phyloP scores from a whole-genome alignment of 2,888 invertebrate genomes.

The Dynastes grantii region DNA sequence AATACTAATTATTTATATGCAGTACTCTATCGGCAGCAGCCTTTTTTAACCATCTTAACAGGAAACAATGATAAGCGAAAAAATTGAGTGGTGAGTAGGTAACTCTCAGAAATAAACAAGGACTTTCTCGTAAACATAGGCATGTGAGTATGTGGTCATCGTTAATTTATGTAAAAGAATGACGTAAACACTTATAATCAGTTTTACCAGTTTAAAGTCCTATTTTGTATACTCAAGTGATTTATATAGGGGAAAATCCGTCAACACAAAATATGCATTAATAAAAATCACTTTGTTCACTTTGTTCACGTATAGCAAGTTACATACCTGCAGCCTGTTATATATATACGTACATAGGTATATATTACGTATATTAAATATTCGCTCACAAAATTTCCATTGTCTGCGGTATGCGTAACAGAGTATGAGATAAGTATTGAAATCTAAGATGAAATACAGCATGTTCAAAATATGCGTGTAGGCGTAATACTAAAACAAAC shows the following conservation, averaged over 20 bases:
- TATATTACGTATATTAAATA: no score
- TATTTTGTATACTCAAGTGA: neutral
- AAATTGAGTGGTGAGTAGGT: neutral
- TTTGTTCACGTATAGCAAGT: neutral
- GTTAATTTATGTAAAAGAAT: conserved; percentile 13
- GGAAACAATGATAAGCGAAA: neutral
- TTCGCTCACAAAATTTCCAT: no score
- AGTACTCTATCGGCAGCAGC: neutral
- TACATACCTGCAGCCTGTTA: neutral
- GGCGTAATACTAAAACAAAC: no score
- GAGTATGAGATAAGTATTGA: no score
- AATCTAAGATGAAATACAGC: no score
- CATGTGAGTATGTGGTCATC: conserved; percentile 6
- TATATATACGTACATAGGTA: no score
- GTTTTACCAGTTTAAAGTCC: conserved; percentile 29
- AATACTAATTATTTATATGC: neutral
- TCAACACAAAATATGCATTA: no score
- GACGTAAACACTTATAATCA: conserved; percentile 12
- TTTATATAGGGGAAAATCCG: no score
- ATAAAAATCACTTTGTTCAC: neutral
- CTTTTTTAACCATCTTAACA: neutral
- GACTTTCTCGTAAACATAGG: conserved; percentile 12
- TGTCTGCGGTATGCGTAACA: no score
- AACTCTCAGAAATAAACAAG: neutral
- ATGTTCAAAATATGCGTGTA: no score